Evolutionary conservation across 1,140 invertebrate species (phyloP).

Genomic region (Pemphigus obesinymphae): DNA sequence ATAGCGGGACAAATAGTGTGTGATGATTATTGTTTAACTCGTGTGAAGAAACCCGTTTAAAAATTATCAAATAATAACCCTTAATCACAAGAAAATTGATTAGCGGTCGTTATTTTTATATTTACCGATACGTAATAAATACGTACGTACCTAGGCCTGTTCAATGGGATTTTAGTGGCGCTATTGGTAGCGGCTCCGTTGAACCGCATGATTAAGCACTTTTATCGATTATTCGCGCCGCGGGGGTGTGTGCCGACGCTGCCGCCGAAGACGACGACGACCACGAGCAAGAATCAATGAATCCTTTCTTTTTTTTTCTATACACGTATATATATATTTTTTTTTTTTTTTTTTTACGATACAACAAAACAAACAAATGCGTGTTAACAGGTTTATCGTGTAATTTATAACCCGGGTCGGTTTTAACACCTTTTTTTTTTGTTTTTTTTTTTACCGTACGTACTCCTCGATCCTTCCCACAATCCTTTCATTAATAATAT

Average conservation of each 20-base stretch:
- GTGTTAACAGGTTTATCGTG: background rate
- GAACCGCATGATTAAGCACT: constrained; percentile 23
- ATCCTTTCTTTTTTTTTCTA: background rate
- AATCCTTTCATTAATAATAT: background rate
- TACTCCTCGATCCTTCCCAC: too few species aligned
- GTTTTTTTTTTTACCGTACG: too few species aligned
- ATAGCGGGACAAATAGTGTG: too few species aligned
- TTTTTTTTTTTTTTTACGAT: background rate
- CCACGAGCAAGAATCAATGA: background rate
- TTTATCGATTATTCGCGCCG: constrained; percentile 7
- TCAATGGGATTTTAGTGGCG: background rate
- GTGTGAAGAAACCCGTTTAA: background rate
- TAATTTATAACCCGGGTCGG: background rate
- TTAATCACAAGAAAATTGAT: background rate
- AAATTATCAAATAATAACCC: background rate
- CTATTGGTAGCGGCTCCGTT: background rate
- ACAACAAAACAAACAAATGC: constrained; percentile 16
- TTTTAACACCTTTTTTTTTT: background rate
- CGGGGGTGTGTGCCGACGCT: background rate
- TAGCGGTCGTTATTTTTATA: background rate
- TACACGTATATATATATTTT: too few species aligned
- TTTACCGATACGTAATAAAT: too few species aligned
- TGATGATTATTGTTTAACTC: background rate
- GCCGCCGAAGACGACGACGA: background rate
- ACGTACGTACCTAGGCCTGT: background rate